These are phyloP conservation scores for Agrochola lota DNA, from an alignment of 2,888 invertebrate species.

Conservation along the genomic window DNA sequence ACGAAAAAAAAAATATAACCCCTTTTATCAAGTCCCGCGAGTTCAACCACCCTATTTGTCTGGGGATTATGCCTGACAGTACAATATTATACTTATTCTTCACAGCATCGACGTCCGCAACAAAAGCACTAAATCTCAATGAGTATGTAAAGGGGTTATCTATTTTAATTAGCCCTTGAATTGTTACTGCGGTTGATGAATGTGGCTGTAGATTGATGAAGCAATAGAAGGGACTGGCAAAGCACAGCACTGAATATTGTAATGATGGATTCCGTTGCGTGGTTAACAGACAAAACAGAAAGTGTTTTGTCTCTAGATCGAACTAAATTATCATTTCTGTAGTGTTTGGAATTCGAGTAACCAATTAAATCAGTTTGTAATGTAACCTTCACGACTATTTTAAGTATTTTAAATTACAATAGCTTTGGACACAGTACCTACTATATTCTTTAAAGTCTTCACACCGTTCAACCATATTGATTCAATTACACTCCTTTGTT, in stretches of 20 bases:
- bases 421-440: no score
- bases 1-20: neutral
- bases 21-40: neutral
- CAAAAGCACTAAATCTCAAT: constrained; percentile 80
- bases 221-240: constrained; percentile 20
- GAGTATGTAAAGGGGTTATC: constrained; percentile 87
- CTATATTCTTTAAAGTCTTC: no score
- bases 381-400: no score
- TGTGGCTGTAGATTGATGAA: constrained; percentile 47
- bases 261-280: neutral
- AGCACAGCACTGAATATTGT: neutral
- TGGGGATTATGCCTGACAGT: constrained; percentile 30
- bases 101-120: constrained; percentile 30
- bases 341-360: no score
- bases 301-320: no score
- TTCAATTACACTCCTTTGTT: no score
- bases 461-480: no score
- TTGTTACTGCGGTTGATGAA: constrained; percentile 66
- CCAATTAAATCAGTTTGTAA: no score
- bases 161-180: constrained; percentile 87
- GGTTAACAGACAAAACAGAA: no score
- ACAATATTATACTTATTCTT: constrained; percentile 51
- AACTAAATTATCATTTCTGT: neutral
- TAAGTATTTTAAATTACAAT: no score
- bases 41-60: constrained; percentile 38